These are phyloP conservation scores for Tetragnatha versicolor DNA, from an alignment of 1,140 invertebrate species.

Conservation along the genomic window DNA sequence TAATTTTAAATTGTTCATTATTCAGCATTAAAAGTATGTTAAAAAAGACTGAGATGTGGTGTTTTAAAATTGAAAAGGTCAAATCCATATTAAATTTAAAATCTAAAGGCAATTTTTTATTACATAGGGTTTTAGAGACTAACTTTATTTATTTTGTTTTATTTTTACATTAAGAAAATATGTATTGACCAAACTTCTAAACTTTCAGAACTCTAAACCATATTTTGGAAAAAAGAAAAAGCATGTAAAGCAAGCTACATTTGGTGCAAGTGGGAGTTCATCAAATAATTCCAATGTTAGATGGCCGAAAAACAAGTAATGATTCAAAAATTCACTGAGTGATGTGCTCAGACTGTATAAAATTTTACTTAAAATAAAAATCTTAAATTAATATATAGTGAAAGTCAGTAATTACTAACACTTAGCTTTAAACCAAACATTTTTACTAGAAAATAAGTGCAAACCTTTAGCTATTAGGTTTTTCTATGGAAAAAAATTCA, in stretches of 20 bases:
- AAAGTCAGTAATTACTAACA: too few species aligned
- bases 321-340: too few species aligned
- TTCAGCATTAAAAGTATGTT: not conserved
- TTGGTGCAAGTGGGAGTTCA: not conserved
- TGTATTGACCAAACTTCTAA: not conserved
- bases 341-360: too few species aligned
- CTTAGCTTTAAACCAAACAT: too few species aligned
- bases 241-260: not conserved
- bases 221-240: constrained; percentile 32
- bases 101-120: not conserved
- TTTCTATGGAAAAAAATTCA: too few species aligned
- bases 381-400: too few species aligned
- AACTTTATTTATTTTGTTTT: not conserved
- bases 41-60: not conserved
- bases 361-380: too few species aligned
- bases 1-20: not conserved
- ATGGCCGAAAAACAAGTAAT: constrained; percentile 35
- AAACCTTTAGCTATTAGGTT: too few species aligned
- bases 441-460: too few species aligned
- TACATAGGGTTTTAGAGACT: not conserved
- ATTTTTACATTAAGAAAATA: not conserved
- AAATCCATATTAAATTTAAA: not conserved
- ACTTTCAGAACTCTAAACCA: not conserved
- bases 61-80: not conserved
- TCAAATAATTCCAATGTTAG: not conserved